Percentiles rank a stretch among this genome's conserved stretches.
These are phyloP conservation scores for Adoxophyes honmai DNA, from an alignment of 1,140 invertebrate genomes.

Conservation along the genomic window DNA sequence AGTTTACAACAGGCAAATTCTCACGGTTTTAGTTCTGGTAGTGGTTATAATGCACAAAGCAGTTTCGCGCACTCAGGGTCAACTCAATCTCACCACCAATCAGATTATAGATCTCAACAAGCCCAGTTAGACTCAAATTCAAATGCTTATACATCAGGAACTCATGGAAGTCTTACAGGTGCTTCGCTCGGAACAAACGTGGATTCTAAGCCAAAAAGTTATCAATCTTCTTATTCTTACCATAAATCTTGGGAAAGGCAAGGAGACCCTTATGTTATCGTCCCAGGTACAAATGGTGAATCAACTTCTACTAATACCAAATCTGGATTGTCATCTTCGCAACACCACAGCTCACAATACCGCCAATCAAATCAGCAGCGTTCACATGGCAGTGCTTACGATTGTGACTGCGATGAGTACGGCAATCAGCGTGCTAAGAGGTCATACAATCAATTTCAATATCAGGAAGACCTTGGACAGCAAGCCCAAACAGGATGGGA, in stretches of 20 bases:
- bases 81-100: constrained; percentile 32
- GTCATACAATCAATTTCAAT: constrained; percentile 33
- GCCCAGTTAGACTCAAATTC: constrained; percentile 9
- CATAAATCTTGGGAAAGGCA: constrained; percentile 74
- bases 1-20: constrained; percentile 24
- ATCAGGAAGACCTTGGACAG: constrained; percentile 26
- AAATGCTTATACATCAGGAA: constrained; percentile 22
- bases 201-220: constrained; percentile 61
- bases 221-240: constrained; percentile 73
- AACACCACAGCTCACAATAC: constrained; percentile 41
- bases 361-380: constrained; percentile 36
- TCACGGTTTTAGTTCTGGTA: constrained; percentile 29
- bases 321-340: constrained; percentile 33
- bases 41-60: constrained; percentile 31
- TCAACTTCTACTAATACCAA: constrained; percentile 35
- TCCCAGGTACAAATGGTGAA: constrained; percentile 40
- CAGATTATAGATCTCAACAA: constrained; percentile 27
- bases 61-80: constrained; percentile 28
- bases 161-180: constrained; percentile 31
- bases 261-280: constrained; percentile 70
- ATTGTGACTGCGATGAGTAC: constrained; percentile 45
- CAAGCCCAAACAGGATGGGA: constrained; percentile 22
- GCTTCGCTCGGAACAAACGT: constrained; percentile 14
- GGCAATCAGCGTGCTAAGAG: constrained; percentile 45
- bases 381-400: constrained; percentile 21